Base-by-base conservation (phyloP, 1,140 invertebrate species). In the Eriosoma lanigerum region DNA sequence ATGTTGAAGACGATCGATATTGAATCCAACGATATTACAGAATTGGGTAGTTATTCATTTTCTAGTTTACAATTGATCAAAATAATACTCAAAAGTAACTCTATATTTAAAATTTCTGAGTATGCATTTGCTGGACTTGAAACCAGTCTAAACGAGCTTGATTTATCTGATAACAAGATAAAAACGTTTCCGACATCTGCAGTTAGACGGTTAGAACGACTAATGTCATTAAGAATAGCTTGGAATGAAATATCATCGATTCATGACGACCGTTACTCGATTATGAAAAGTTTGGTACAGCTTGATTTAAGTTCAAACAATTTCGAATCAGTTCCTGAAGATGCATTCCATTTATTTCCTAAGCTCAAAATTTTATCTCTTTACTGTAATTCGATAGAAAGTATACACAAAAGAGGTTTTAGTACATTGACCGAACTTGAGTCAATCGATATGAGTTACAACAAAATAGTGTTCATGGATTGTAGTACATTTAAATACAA, bases 231-330 rank as follows among this genome's bases (percentile, higher is more conserved):
- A 32, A 88, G 91, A 76, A 86, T 96, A 8, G 91, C 94, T 0
- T 95, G 93, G 90, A 97, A 97, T 84, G 91, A 92, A 86, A 92
- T 94, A 81, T 88, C 88, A 10, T 87, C 87, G 24, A 88, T 95
- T 46, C 90, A 90, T 1, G 88, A 91, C 82, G 91, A 93, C 83
- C 89, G 89, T n/a, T 91, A 80, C 60, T 90, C 91, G 1, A 88
- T 89, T 50, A 86, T 96, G 73, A 89, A 89, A 29, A 91, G 91
- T 12, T 86, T 97, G 56, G 86, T 91, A 60, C 91, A 91, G 82
- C 88, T 97, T 82, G 94, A 96, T 86, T 86, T 97, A 78, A 94
- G 92, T 85, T 94, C 93, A 19, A 97, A 96, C 86, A 91, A 91
- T 84, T 93, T 96, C 83, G 90, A 90, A 78, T 89, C 88, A 82